Percentiles rank a stretch among this genome's conserved stretches.
phyloP scores from a whole-genome alignment of 2,888 invertebrate genomes.

The Digitonthophagus gazella region DNA sequence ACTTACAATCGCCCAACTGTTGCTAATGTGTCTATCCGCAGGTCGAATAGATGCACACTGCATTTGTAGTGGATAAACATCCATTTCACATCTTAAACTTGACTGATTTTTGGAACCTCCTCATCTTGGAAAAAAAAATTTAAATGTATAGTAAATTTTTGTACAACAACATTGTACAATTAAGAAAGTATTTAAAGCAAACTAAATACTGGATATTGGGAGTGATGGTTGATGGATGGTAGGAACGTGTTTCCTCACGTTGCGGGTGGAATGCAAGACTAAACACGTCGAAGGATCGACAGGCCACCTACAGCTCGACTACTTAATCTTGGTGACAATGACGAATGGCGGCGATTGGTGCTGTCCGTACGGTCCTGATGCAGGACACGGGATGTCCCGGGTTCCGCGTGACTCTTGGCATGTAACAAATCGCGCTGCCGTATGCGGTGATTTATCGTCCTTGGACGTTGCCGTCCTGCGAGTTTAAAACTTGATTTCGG shows the following conservation, averaged over 20 bases:
- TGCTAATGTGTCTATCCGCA: no score
- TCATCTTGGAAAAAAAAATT: no score
- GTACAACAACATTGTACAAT: no score
- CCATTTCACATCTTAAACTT: no score
- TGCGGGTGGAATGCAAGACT: background rate
- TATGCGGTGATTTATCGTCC: background rate
- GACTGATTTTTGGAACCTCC: no score
- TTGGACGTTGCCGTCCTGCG: no score
- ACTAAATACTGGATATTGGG: no score
- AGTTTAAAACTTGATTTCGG: background rate
- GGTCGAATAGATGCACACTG: no score
- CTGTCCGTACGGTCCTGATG: background rate
- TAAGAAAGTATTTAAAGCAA: no score
- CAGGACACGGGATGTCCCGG: background rate
- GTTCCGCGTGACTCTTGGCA: conserved; percentile 12
- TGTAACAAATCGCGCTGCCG: conserved; percentile 14
- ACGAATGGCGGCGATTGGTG: background rate
- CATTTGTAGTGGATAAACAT: no score
- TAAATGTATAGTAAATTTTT: no score
- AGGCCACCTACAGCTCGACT: background rate
- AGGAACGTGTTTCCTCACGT: background rate
- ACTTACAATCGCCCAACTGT: no score
- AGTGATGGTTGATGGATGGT: background rate
- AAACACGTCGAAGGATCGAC: background rate
- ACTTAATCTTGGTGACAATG: background rate